Conservation (phyloP, 2,888 invertebrate genomes). For the Myopa tessellatipennis region DNA sequence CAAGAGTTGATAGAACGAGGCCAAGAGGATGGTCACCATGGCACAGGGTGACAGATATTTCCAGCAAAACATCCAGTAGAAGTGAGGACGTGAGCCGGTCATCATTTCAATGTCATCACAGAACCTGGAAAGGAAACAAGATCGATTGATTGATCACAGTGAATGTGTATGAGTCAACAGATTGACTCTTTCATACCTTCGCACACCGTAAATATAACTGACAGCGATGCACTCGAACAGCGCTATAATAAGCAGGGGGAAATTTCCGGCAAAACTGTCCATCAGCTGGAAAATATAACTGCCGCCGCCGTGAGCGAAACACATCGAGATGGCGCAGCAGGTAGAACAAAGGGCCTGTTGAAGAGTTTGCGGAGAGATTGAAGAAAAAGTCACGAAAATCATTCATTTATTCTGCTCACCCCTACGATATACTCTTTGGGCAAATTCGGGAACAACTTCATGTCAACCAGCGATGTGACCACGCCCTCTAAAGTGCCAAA, state of each 20-base stretch:
- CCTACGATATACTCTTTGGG: constrained; percentile 90
- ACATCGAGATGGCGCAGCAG: constrained; percentile 88
- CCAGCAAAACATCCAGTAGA: constrained; percentile 96
- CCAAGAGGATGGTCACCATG: constrained; percentile 86
- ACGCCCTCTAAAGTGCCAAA: constrained; percentile 96
- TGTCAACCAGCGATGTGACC: constrained; percentile 93
- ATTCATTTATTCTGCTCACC: constrained; percentile 57
- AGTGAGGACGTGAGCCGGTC: constrained; percentile 88
- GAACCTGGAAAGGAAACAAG: constrained; percentile 72
- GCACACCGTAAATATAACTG: constrained; percentile 92
- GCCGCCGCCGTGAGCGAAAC: constrained; percentile 91
- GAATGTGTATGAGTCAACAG: neutral
- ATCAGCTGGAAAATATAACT: constrained; percentile 94
- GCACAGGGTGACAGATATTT: constrained; percentile 91
- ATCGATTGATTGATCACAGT: neutral
- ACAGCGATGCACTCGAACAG: constrained; percentile 93
- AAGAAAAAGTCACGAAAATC: neutral
- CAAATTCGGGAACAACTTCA: constrained; percentile 92
- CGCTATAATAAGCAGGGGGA: constrained; percentile 91
- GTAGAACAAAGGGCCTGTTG: constrained; percentile 75
- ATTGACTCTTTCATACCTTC: constrained; percentile 72
- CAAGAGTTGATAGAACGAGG: constrained; percentile 84
- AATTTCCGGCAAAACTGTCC: constrained; percentile 94
- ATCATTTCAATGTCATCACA: constrained; percentile 94
- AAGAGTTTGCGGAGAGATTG: neutral